These are phyloP conservation scores for Petaurus breviceps DNA, from an alignment of 2,113 vertebrate species.

Conservation along the genomic window DNA sequence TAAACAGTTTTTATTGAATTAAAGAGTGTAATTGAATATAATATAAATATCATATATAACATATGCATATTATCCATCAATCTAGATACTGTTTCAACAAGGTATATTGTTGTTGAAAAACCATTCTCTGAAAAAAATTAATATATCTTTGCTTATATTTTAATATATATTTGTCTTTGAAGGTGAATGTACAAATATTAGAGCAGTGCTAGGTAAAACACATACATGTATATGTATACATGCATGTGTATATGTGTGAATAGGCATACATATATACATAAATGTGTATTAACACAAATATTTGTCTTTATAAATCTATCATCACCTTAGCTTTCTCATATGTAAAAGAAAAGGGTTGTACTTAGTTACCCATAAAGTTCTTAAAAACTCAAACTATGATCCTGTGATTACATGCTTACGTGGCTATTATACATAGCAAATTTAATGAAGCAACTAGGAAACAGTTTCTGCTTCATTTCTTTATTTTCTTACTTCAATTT, in stretches of 20 bases:
- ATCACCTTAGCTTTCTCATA: not conserved
- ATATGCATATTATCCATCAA: not conserved
- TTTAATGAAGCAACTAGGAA: not conserved
- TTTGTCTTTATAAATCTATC: not conserved
- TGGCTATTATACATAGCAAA: not conserved
- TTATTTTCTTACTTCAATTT: not conserved
- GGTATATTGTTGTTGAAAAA: not conserved
- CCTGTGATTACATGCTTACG: not conserved
- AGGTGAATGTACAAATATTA: not conserved
- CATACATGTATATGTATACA: not conserved
- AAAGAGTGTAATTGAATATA: too few species aligned
- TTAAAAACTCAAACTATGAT: not conserved
- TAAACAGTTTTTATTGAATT: not conserved
- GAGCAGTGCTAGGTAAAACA: not conserved
- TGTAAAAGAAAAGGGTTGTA: too few species aligned
- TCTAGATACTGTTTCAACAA: not conserved
- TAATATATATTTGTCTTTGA: too few species aligned
- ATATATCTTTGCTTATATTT: not conserved
- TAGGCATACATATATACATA: not conserved
- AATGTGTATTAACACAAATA: not conserved
- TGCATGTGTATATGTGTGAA: not conserved
- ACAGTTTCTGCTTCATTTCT: not conserved
- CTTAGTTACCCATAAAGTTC: not conserved
- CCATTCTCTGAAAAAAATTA: not conserved
- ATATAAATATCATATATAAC: too few species aligned